Evolutionary conservation across 2,113 vertebrate species (phyloP).

Genomic region (Gymnogyps californianus): DNA sequence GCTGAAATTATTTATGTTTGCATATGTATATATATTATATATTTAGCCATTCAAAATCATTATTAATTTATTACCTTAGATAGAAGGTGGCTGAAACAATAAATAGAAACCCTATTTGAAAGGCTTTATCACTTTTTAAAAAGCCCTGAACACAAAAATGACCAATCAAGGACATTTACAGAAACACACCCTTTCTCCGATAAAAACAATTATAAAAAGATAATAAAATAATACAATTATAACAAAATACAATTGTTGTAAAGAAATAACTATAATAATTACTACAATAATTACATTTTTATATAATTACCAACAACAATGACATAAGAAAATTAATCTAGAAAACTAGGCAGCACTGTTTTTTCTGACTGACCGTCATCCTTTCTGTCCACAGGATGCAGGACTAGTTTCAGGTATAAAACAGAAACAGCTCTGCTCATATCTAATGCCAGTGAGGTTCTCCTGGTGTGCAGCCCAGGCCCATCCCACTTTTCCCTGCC

Average conservation of each 20-base stretch:
- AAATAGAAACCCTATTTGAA: not conserved
- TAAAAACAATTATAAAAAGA: not conserved
- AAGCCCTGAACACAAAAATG: not conserved
- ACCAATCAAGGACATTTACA: not conserved
- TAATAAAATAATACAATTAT: not conserved
- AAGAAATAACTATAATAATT: not conserved
- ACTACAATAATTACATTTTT: not conserved
- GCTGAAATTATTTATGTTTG: constrained; percentile 32
- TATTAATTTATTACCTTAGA: not conserved
- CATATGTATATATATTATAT: not conserved
- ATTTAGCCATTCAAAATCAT: not conserved
- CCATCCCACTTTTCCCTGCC: not conserved
- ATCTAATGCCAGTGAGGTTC: not conserved
- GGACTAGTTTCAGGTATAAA: not conserved
- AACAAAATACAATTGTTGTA: not conserved
- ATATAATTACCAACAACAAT: not conserved
- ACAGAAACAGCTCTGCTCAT: not conserved
- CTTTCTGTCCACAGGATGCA: not conserved
- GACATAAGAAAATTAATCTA: not conserved
- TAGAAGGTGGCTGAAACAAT: not conserved
- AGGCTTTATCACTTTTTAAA: not conserved
- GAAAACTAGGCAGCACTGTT: not conserved
- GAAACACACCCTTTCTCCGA: not conserved
- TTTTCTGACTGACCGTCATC: not conserved
- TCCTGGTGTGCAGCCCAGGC: not conserved